These are phyloP conservation scores for Drosophila insularis DNA, from an alignment of 1,140 invertebrate species.

Conservation along the genomic window DNA sequence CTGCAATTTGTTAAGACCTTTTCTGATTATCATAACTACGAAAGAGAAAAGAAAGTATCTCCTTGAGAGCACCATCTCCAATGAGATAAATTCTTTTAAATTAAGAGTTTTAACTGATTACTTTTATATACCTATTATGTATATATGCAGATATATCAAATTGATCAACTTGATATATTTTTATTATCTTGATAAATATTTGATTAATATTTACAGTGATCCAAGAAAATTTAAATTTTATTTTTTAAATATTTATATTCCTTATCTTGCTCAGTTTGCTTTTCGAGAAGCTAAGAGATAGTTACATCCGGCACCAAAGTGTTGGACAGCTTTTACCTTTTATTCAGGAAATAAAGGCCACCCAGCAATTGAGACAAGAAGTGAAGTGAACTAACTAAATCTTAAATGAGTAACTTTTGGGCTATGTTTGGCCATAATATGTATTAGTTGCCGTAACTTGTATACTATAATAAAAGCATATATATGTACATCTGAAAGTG, in stretches of 20 bases:
- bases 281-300: neutral
- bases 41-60: too few species aligned
- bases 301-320: too few species aligned
- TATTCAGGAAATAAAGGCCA: too few species aligned
- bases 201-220: neutral
- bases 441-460: neutral
- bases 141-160: neutral
- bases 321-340: too few species aligned
- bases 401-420: too few species aligned
- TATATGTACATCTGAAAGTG: neutral
- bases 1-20: neutral
- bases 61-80: too few species aligned
- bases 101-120: neutral
- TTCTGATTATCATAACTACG: neutral
- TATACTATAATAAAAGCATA: neutral
- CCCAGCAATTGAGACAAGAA: too few species aligned
- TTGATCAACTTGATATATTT: constrained; percentile 2
- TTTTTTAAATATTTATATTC: neutral
- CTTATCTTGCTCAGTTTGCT: neutral
- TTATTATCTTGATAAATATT: constrained; percentile 4
- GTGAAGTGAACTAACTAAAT: too few species aligned
- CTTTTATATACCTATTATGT: too few species aligned
- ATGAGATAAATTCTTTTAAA: too few species aligned
- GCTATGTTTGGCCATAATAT: too few species aligned
- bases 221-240: neutral